Conservation (phyloP, 2,797 vertebrate species). For the Coregonus sp. region DNA sequence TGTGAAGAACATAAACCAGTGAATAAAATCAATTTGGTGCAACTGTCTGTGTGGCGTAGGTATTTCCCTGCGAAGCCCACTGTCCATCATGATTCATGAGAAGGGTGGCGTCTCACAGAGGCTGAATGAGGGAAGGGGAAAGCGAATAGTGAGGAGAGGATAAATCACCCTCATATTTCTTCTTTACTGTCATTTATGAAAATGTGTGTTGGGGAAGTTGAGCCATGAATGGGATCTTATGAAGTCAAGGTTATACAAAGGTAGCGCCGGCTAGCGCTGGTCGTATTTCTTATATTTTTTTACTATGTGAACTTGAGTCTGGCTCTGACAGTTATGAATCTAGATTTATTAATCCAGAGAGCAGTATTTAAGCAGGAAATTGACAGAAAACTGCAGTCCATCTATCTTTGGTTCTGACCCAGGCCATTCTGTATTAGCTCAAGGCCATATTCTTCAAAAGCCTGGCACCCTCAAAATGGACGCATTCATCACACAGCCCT, state of each 20-base stretch:
- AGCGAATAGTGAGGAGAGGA: slow-evolving; percentile 25
- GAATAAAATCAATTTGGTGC: slow-evolving; percentile 50
- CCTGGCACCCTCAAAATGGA: slow-evolving; percentile 41
- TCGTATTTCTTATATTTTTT: not conserved
- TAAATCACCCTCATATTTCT: slow-evolving; percentile 54
- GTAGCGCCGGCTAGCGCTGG: not conserved
- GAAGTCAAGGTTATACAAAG: slow-evolving; percentile 57
- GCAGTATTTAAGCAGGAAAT: slow-evolving; percentile 52
- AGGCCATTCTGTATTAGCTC: slow-evolving; percentile 31
- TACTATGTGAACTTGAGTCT: slow-evolving; percentile 21
- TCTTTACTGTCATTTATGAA: slow-evolving; percentile 63
- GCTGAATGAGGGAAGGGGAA: slow-evolving; percentile 36
- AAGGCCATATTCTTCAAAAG: slow-evolving; percentile 49
- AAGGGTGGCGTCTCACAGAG: slow-evolving; percentile 24
- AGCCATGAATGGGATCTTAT: slow-evolving; percentile 43
- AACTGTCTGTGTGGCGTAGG: slow-evolving; percentile 38
- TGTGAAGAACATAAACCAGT: slow-evolving; percentile 41
- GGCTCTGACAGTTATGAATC: slow-evolving; percentile 28
- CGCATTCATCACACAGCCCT: slow-evolving; percentile 50
- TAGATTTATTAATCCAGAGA: slow-evolving; percentile 45
- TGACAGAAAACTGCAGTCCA: slow-evolving; percentile 42
- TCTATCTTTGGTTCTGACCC: slow-evolving; percentile 28
- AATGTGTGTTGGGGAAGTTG: slow-evolving; percentile 52
- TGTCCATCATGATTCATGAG: slow-evolving; percentile 58
- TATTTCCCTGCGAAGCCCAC: slow-evolving; percentile 30